phyloP scores from a whole-genome alignment of 2,888 invertebrate genomes.

The Xanthia togata region DNA sequence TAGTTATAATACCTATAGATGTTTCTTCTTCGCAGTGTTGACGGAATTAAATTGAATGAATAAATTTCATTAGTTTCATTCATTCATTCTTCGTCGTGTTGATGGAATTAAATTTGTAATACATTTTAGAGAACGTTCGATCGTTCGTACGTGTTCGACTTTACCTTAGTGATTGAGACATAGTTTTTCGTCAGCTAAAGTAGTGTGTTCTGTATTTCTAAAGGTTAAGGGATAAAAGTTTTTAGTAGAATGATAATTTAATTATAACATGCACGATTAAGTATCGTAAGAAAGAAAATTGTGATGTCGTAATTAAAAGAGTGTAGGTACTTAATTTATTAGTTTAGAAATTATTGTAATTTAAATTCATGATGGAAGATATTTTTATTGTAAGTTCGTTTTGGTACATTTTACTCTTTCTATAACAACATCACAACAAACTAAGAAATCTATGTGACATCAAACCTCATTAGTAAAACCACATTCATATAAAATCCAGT shows the following conservation, averaged over 20 bases:
- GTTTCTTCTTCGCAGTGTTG: too few species aligned
- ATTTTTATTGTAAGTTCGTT: too few species aligned
- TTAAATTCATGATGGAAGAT: too few species aligned
- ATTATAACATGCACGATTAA: slow-evolving; percentile 56
- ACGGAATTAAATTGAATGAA: too few species aligned
- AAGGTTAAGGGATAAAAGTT: neutral
- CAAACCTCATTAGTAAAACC: slow-evolving; percentile 58
- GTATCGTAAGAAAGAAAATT: neutral
- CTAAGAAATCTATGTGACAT: slow-evolving; percentile 62
- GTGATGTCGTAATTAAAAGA: slow-evolving; percentile 19
- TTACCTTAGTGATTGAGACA: neutral
- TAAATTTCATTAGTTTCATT: too few species aligned
- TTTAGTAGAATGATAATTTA: slow-evolving; percentile 1
- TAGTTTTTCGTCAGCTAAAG: neutral
- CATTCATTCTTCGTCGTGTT: too few species aligned
- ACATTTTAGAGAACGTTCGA: neutral
- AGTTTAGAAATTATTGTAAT: too few species aligned
- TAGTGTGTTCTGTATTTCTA: neutral
- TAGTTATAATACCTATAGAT: neutral
- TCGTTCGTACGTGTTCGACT: neutral
- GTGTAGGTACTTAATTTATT: too few species aligned
- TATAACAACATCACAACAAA: slow-evolving; percentile 6
- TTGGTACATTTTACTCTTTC: neutral
- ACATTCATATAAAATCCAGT: slow-evolving; percentile 49
- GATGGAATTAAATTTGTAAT: neutral